A percentile compares a stretch with the other conserved stretches of the same genome.
phyloP scores from a whole-genome alignment of 2,797 vertebrate genomes.

The Enteromius afrohamiltoni region DNA sequence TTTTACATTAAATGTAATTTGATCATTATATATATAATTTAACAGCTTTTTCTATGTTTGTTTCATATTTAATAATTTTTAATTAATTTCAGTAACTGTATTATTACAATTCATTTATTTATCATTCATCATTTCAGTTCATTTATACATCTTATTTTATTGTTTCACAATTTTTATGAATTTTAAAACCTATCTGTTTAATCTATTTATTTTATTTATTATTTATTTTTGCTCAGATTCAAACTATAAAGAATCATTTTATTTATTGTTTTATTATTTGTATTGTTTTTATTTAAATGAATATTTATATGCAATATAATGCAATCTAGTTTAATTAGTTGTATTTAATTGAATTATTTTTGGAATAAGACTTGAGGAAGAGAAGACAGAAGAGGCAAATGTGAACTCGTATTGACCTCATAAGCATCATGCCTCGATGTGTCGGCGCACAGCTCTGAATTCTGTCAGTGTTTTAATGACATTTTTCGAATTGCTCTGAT shows the following conservation, averaged over 20 bases:
- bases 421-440: neutral
- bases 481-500: slow-evolving; percentile 8
- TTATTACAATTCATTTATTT: neutral
- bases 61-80: neutral
- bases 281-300: neutral
- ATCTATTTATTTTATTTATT: neutral
- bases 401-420: neutral
- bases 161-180: neutral
- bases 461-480: slow-evolving; percentile 23
- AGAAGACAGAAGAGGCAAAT: neutral
- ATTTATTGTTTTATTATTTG: neutral
- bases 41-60: neutral
- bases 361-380: neutral
- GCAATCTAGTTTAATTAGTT: neutral
- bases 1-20: neutral
- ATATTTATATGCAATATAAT: neutral
- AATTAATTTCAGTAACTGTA: neutral
- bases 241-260: neutral
- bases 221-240: neutral
- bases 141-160: neutral
- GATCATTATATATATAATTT: neutral
- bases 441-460: neutral
- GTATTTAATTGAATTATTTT: neutral
- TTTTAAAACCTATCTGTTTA: neutral
- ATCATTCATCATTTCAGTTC: no score